phyloP scores from a whole-genome alignment of 2,888 invertebrate species.

The Drosophila mulleri region DNA sequence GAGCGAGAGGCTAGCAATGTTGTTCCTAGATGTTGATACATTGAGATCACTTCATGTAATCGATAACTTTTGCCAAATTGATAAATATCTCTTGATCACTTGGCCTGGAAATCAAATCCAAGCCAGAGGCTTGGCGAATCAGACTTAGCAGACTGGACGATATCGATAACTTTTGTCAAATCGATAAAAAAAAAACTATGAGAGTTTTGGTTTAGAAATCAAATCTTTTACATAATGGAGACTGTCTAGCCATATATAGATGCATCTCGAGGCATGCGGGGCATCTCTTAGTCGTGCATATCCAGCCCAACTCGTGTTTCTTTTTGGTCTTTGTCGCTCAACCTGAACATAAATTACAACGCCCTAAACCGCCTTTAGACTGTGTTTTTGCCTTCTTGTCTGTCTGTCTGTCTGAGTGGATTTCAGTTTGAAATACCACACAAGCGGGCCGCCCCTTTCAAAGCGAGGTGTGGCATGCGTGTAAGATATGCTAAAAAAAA shows the following conservation, averaged over 20 bases:
- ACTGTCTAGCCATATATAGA: no score
- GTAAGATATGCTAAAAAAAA: slow-evolving; percentile 31
- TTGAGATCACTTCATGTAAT: not conserved
- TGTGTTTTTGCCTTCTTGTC: slow-evolving; percentile 8
- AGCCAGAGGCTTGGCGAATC: not conserved
- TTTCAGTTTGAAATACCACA: slow-evolving; percentile 48
- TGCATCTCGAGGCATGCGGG: not conserved
- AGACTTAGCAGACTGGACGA: no score
- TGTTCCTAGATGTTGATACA: no score
- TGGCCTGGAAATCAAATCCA: not conserved
- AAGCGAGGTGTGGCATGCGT: slow-evolving; percentile 48
- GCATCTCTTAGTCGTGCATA: not conserved
- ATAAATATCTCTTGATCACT: not conserved
- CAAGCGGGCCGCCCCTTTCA: slow-evolving; percentile 15
- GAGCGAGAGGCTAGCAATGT: not conserved
- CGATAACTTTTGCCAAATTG: not conserved
- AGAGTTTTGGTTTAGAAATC: no score
- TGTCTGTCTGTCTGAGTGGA: slow-evolving; percentile 37
- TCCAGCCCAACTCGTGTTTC: not conserved
- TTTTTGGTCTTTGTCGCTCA: slow-evolving; percentile 46
- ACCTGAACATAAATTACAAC: slow-evolving; percentile 66
- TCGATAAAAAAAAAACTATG: not conserved
- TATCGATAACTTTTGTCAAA: not conserved
- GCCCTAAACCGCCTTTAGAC: slow-evolving; percentile 32
- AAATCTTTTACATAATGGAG: no score